Base-by-base conservation (phyloP, 2,888 invertebrate species). In the Tetanocera ferruginea region DNA sequence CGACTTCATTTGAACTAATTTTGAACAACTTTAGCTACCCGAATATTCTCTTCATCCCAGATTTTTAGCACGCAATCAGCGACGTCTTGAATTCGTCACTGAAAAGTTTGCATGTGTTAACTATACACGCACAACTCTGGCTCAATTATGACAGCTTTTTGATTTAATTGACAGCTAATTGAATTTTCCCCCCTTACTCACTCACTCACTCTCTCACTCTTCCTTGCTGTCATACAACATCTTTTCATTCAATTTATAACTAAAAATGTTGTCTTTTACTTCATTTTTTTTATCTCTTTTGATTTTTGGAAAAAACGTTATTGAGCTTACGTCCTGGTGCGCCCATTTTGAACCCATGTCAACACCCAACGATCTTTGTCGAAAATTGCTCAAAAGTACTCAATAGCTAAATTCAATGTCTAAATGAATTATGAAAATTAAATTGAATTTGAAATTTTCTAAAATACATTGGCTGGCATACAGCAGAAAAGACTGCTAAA, bases 121-220 rank as follows among this genome's bases (percentile, higher is more conserved):
- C 6, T 75, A 37, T 34, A 34, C 8, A 60, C 34, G 74, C 66
- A 75, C 80, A 81, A 79, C 80, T 80, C 81, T 75, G 71, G 79
- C 81, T 84, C 83, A 85, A 84, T 85, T 84, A 84, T 81, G 81
- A 80, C 82, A 84, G 81, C 83, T 83, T 84, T 85, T 85, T 84
- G 84, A 85, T 85, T 83, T 85, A 85, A 85, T 85, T 85, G 85
- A 83, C 84, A 81, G 81, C 76, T 85, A 85, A 84, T 84, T 84
- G 83, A 82, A 84, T 84, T 84, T 84, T 76, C 43, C 69, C 37
- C n/a, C 6, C 37, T n/a, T 17, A 5, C 64, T n/a, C n/a, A n/a
- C 31, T 31, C 9, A 3, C 64, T 14, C n/a, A 2, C 28, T 5
- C 34, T 51, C 55, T 55, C 19, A 3, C 17, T 19, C 23, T 55